phyloP scores from a whole-genome alignment of 2,888 invertebrate genomes.

The Hedya salicella region DNA sequence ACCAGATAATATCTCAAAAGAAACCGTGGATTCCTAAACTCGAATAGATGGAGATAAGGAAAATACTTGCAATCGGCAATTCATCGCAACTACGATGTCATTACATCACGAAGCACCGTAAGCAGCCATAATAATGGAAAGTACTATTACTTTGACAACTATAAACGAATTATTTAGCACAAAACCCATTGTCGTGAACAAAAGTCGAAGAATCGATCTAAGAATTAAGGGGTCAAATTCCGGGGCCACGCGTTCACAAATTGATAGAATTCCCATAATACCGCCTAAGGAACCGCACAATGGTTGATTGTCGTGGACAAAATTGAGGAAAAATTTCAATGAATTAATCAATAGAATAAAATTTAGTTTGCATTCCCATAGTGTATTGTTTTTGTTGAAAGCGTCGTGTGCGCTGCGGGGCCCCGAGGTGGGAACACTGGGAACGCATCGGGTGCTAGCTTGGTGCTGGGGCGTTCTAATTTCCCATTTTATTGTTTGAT shows the following conservation, averaged over 20 bases:
- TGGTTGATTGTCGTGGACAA: conserved; percentile 63
- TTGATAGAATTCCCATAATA: conserved; percentile 81
- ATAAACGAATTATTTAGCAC: conserved; percentile 75
- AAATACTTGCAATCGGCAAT: conserved; percentile 37
- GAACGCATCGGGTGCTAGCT: conserved; percentile 75
- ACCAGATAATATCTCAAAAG: conserved; percentile 33
- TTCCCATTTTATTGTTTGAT: conserved; percentile 76
- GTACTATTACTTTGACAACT: conserved; percentile 59
- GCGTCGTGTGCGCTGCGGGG: conserved; percentile 65
- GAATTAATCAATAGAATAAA: conserved; percentile 82
- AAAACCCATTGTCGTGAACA: conserved; percentile 70
- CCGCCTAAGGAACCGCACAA: conserved; percentile 74
- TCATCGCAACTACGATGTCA: conserved; percentile 26
- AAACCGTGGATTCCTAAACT: conserved; percentile 37
- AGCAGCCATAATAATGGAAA: conserved; percentile 75
- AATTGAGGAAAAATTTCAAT: conserved; percentile 76
- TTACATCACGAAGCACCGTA: conserved; percentile 38
- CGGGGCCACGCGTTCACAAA: conserved; percentile 77
- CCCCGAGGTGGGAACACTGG: conserved; percentile 76
- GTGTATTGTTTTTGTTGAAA: conserved; percentile 76
- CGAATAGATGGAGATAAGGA: conserved; percentile 36
- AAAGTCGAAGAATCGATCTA: conserved; percentile 66
- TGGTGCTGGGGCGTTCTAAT: conserved; percentile 57
- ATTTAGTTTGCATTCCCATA: conserved; percentile 78
- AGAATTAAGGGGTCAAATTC: conserved; percentile 65